These are phyloP conservation scores for Neoscelio sp. DNA, from an alignment of 2,888 invertebrate species.

Conservation along the genomic window DNA sequence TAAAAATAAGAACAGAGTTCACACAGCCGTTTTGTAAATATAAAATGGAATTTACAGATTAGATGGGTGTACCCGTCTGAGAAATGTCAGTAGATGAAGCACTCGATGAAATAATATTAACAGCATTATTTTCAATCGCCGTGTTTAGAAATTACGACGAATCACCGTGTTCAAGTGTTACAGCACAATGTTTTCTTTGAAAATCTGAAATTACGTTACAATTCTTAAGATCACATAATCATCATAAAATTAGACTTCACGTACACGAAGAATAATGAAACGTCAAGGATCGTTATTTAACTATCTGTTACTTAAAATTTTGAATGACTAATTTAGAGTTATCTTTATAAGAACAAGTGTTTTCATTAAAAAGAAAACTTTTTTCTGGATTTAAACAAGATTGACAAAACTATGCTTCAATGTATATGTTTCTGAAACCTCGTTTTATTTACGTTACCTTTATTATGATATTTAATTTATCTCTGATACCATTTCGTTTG, in stretches of 20 bases:
- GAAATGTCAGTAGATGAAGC: slow-evolving; percentile 71
- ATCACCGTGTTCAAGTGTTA: not conserved
- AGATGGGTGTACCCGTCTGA: slow-evolving; percentile 69
- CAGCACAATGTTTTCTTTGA: not conserved
- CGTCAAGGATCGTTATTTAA: too few species aligned
- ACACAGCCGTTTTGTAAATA: slow-evolving; percentile 57
- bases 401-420: too few species aligned
- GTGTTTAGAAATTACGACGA: slow-evolving; percentile 22
- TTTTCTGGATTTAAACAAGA: too few species aligned
- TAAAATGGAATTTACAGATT: slow-evolving; percentile 67
- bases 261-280: too few species aligned
- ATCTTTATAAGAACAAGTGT: too few species aligned
- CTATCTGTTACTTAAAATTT: too few species aligned
- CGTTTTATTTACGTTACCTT: too few species aligned
- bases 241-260: not conserved
- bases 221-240: not conserved
- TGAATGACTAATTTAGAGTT: too few species aligned
- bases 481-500: slow-evolving; percentile 39
- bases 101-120: slow-evolving; percentile 61
- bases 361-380: too few species aligned
- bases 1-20: slow-evolving; percentile 57
- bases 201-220: slow-evolving; percentile 8
- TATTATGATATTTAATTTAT: too few species aligned
- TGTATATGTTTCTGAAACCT: too few species aligned
- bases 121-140: slow-evolving; percentile 38